Conservation (phyloP, 2,797 vertebrate species). For the Schizopygopsis pylzovi region DNA sequence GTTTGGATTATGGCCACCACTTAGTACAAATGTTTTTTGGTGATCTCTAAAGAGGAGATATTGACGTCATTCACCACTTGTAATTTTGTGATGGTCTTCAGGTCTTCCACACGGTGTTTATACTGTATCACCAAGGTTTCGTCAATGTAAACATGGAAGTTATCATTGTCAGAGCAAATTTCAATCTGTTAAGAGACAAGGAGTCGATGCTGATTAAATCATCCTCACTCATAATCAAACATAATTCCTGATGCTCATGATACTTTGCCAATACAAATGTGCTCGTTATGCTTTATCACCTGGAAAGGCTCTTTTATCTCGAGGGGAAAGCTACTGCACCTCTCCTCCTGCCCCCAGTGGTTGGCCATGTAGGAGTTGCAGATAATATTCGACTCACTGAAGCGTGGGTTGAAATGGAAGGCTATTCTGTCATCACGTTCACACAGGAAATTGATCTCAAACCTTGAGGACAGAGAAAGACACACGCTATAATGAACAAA, state of each 20-base stretch:
- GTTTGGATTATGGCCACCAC: neutral
- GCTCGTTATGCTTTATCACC: conserved; percentile 65
- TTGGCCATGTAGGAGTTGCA: conserved; percentile 79
- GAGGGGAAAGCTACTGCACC: conserved; percentile 73
- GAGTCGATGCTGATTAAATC: neutral
- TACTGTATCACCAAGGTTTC: conserved; percentile 78
- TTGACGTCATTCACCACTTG: conserved; percentile 77
- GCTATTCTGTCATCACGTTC: conserved; percentile 76
- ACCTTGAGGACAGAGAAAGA: conserved; percentile 68
- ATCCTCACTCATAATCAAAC: neutral
- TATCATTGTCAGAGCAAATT: conserved; percentile 78
- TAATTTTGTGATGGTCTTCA: conserved; percentile 77
- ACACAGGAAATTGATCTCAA: conserved; percentile 82
- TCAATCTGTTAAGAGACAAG: conserved; percentile 72
- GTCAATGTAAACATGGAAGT: conserved; percentile 79
- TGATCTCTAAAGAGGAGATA: conserved; percentile 80
- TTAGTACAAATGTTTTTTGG: conserved; percentile 68
- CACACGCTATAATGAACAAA: conserved; percentile 33
- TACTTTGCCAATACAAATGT: neutral
- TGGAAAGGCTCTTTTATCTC: conserved; percentile 77
- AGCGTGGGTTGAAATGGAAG: conserved; percentile 81
- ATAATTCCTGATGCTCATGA: neutral
- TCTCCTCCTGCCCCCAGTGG: conserved; percentile 79
- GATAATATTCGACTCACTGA: conserved; percentile 74
- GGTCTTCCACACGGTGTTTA: conserved; percentile 75